Percentiles rank a stretch among this genome's conserved stretches.
These are phyloP conservation scores for Andrena fulva DNA, from an alignment of 2,888 invertebrate species.

Conservation along the genomic window DNA sequence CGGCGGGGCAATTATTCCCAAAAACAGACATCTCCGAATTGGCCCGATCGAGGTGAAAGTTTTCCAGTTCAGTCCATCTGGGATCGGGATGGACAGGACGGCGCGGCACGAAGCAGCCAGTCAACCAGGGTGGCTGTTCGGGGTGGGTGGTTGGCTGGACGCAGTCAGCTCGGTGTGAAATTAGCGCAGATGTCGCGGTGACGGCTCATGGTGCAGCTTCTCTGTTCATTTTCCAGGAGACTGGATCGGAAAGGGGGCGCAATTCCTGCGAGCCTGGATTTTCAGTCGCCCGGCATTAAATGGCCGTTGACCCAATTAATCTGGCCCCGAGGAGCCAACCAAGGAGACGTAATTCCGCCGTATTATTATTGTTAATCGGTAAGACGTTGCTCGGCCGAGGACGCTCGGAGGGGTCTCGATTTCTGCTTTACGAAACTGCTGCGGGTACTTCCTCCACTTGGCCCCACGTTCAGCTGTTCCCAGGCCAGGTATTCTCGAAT, in stretches of 20 bases:
- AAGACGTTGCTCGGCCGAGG: slow-evolving; percentile 32
- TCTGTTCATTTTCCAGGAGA: slow-evolving; percentile 85
- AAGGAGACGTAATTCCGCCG: slow-evolving; percentile 70
- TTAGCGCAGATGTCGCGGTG: slow-evolving; percentile 85
- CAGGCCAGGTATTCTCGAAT: too few relatives aligned
- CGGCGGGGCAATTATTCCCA: slow-evolving; percentile 61
- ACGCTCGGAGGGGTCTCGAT: background rate
- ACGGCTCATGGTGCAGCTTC: slow-evolving; percentile 80
- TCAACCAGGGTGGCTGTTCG: slow-evolving; percentile 69
- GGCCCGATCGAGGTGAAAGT: slow-evolving; percentile 58
- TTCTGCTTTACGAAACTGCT: background rate
- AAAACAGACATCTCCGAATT: slow-evolving; percentile 48
- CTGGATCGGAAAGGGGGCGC: slow-evolving; percentile 80
- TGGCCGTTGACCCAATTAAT: slow-evolving; percentile 77
- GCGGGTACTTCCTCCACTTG: too few relatives aligned
- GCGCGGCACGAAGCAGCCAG: slow-evolving; percentile 69
- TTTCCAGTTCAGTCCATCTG: slow-evolving; percentile 66
- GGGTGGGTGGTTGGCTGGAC: slow-evolving; percentile 69
- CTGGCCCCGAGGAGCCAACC: slow-evolving; percentile 56
- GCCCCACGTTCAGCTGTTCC: too few relatives aligned
- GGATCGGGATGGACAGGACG: slow-evolving; percentile 57
- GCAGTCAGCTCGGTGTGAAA: slow-evolving; percentile 83
- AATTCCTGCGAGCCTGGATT: slow-evolving; percentile 74
- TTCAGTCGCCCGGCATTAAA: slow-evolving; percentile 77
- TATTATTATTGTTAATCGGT: slow-evolving; percentile 71